phyloP scores from a whole-genome alignment of 2,888 invertebrate genomes.

The Dolichomitus sp. region DNA sequence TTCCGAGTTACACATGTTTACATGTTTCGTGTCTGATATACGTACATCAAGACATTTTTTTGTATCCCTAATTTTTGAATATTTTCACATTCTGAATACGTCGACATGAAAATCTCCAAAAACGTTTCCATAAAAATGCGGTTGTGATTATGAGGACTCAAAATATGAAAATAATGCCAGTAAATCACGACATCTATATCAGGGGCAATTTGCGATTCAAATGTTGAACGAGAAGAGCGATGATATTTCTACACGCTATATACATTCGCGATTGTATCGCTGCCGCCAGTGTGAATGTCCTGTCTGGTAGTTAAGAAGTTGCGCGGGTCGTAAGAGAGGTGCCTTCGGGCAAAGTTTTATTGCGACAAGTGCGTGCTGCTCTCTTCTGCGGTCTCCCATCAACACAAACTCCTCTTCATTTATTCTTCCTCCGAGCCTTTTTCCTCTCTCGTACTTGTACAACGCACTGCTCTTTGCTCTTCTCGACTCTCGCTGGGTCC shows the following conservation, averaged over 20 bases:
- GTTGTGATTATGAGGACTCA: not conserved
- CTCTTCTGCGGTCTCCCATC: slow-evolving; percentile 80
- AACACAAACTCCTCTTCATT: slow-evolving; percentile 77
- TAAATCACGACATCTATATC: slow-evolving; percentile 24
- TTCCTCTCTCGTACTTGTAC: slow-evolving; percentile 20
- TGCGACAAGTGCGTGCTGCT: slow-evolving; percentile 83
- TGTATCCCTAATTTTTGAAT: not conserved
- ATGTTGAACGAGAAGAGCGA: slow-evolving; percentile 26
- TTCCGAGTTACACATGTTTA: not conserved
- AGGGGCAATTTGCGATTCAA: slow-evolving; percentile 38
- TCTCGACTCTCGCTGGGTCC: slow-evolving; percentile 63
- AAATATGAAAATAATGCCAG: not conserved
- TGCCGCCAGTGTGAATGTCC: slow-evolving; percentile 65
- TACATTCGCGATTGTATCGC: slow-evolving; percentile 55
- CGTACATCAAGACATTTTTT: not conserved
- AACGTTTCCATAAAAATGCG: not conserved
- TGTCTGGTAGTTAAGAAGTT: slow-evolving; percentile 64
- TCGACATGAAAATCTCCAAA: not conserved
- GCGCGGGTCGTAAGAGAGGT: slow-evolving; percentile 53
- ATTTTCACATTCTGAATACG: not conserved
- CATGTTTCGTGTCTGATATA: not conserved
- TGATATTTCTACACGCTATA: slow-evolving; percentile 5
- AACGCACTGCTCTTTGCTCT: slow-evolving; percentile 61
- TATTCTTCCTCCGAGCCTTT: slow-evolving; percentile 29
- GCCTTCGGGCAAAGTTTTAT: slow-evolving; percentile 79